phyloP scores from a whole-genome alignment of 2,113 vertebrate genomes.

The Pterophyllum scalare region DNA sequence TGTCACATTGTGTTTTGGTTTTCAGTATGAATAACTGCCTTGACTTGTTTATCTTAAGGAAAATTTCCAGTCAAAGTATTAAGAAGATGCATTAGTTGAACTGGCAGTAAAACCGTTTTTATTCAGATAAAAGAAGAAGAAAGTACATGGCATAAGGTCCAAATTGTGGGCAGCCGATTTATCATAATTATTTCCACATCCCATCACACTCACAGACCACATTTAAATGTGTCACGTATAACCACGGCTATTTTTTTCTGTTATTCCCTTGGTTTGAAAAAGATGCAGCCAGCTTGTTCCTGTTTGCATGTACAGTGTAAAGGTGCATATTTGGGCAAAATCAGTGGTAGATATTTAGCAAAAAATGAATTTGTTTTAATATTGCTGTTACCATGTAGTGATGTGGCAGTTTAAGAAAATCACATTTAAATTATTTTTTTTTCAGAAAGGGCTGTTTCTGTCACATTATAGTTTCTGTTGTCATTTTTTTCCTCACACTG shows the following conservation, averaged over 20 bases:
- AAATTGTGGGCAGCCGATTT: slow-evolving; percentile 5
- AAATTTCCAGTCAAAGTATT: slow-evolving; percentile 10
- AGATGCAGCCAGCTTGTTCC: not conserved
- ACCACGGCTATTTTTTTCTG: not conserved
- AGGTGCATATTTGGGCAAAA: not conserved
- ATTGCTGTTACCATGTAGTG: not conserved
- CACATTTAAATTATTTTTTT: not conserved
- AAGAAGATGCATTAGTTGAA: slow-evolving; percentile 11
- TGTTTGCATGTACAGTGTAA: not conserved
- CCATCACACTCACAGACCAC: not conserved
- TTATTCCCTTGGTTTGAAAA: not conserved
- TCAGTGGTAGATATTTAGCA: not conserved
- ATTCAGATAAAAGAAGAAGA: slow-evolving; percentile 11
- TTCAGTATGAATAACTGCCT: slow-evolving; percentile 9
- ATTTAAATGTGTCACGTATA: slow-evolving; percentile 11
- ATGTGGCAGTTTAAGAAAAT: not conserved
- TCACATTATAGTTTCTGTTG: not conserved
- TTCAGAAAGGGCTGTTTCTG: not conserved
- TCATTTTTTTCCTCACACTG: not conserved
- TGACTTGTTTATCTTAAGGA: slow-evolving; percentile 15
- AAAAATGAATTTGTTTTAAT: not conserved
- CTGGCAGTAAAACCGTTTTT: slow-evolving; percentile 10
- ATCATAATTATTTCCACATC: not conserved
- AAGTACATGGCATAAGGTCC: not conserved
- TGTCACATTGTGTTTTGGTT: slow-evolving; percentile 15